phyloP scores from a whole-genome alignment of 2,888 invertebrate species.

The Notodonta ziczac region DNA sequence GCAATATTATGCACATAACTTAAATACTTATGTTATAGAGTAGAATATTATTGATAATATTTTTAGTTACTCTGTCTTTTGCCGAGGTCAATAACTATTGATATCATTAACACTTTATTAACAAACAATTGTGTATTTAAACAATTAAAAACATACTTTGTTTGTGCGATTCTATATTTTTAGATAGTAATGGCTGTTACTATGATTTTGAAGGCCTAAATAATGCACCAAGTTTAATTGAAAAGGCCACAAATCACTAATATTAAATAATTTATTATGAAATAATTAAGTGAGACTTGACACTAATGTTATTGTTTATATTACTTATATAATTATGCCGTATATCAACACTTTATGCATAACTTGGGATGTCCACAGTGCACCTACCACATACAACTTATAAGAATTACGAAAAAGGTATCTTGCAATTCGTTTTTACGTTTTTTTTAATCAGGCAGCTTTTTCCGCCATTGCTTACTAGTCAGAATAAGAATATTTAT shows the following conservation, averaged over 20 bases:
- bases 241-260: slow-evolving; percentile 32
- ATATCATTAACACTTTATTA: slow-evolving; percentile 15
- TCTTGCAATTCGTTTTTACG: neutral
- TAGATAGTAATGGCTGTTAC: slow-evolving; percentile 22
- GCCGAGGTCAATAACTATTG: slow-evolving; percentile 25
- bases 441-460: no score
- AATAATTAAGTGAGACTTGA: slow-evolving; percentile 15
- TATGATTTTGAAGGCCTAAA: slow-evolving; percentile 32
- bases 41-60: slow-evolving; percentile 3
- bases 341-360: neutral
- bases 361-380: neutral
- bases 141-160: slow-evolving; percentile 15
- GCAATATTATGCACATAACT: slow-evolving; percentile 30
- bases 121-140: slow-evolving; percentile 23
- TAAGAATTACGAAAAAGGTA: neutral
- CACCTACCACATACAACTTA: neutral
- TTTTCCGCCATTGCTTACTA: no score
- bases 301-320: slow-evolving; percentile 3
- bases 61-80: slow-evolving; percentile 1
- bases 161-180: slow-evolving; percentile 26
- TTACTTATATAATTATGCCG: neutral
- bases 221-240: slow-evolving; percentile 11
- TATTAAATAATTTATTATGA: slow-evolving; percentile 16
- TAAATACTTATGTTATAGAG: slow-evolving; percentile 12
- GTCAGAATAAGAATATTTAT: no score